Base-by-base conservation (phyloP, 2,113 vertebrate genomes). In the Craseonycteris thonglongyai region DNA sequence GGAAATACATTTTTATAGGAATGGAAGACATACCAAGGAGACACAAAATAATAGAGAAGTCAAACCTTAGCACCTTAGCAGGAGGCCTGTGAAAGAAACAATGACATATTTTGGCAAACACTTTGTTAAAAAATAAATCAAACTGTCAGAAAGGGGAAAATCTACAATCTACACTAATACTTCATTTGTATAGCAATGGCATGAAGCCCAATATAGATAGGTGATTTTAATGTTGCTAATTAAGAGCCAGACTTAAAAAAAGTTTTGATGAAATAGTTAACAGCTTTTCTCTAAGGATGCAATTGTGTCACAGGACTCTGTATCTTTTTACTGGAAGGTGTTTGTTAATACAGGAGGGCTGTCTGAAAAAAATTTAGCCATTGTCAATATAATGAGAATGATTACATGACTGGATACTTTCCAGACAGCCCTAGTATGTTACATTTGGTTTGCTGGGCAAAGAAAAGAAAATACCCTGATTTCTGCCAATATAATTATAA, bases 401-500 rank as follows among this genome's bases (percentile, higher is more conserved):
- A n/a, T n/a, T n/a, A n/a, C n/a, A n/a, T n/a, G n/a, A n/a, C n/a
- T n/a, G n/a, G n/a, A n/a, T n/a, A n/a, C n/a, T n/a, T n/a, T n/a
- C n/a, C n/a, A n/a, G n/a, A n/a, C n/a, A n/a, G n/a, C n/a, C n/a
- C n/a, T n/a, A n/a, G n/a, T n/a, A 84, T 49, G 54, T 14, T 82
- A 45, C 49, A 87, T 72, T 80, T 2, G 13, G 47, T 87, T 82
- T 90, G 51, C 83, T 95, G 92, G 59, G 92, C 61, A 94, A 28
- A 30, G 78, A 72, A 72, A 65, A 61, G 14, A 89, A 24, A 26
- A 81, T 71, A 72, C 59, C 21, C 18, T 56, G 28, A 91, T 16
- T 21, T 65, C 80, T 95, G 96, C 95, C 96, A 96, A 85, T 96
- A 80, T 69, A 80, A 93, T 89, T 96, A 38, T 90, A 93, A 90